These are phyloP conservation scores for Fragum sueziense DNA, from an alignment of 2,888 invertebrate species.

Conservation along the genomic window DNA sequence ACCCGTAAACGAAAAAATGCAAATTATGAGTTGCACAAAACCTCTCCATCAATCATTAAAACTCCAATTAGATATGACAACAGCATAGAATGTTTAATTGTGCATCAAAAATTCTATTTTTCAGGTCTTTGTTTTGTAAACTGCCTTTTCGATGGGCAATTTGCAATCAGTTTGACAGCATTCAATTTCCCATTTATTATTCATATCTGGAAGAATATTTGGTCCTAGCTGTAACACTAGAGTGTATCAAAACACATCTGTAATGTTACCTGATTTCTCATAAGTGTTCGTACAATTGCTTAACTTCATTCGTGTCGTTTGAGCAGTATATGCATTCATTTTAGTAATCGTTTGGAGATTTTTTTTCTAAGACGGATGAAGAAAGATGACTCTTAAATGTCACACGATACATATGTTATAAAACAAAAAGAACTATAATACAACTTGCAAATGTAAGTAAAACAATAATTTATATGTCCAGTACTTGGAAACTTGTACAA, in stretches of 20 bases:
- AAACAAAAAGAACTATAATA: no score
- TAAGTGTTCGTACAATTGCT: no score
- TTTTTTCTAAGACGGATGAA: no score
- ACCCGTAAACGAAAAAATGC: not conserved
- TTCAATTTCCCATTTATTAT: constrained; percentile 9
- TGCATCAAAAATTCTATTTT: constrained; percentile 18
- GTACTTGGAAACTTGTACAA: no score
- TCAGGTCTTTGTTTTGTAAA: not conserved
- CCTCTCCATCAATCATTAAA: constrained; percentile 2
- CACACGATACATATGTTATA: no score
- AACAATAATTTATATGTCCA: no score
- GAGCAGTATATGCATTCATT: no score
- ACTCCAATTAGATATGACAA: constrained; percentile 9
- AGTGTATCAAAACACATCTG: not conserved
- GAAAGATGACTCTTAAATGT: no score
- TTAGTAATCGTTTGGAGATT: no score
- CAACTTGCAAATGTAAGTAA: no score
- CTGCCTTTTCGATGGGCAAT: not conserved
- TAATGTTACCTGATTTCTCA: no score
- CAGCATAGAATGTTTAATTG: constrained; percentile 11
- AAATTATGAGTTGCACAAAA: not conserved
- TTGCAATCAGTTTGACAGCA: constrained; percentile 7
- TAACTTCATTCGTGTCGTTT: no score
- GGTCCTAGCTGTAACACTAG: not conserved
- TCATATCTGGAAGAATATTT: not conserved